Evolutionary conservation across 2,888 invertebrate species (phyloP), one percentile per base, ranked within the genome.

Genomic region (Tachina grossa): DNA sequence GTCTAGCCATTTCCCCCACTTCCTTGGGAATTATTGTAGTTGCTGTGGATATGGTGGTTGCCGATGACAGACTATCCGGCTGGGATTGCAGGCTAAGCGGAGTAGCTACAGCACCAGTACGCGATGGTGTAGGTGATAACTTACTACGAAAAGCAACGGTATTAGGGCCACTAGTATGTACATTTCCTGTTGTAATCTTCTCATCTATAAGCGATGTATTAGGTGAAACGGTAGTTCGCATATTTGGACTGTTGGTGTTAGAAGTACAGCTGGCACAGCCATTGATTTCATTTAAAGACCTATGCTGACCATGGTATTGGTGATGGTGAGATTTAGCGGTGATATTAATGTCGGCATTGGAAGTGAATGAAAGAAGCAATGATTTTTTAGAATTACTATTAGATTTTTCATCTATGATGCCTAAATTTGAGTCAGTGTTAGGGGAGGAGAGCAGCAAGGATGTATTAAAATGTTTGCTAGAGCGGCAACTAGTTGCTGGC

Each of bases 1-100:
- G 94, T 74, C 98, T 94, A 90, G 96, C 96, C 85, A 96, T 93
- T 92, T 94, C 92, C 92, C 91, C 71, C 92, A 90, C 83, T 77
- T 92, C 94, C 51, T 90, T 91, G 43, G 89, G 89, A 72, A 91
- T 88, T 88, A 90, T 89, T 19, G 91, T 90, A 9, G 93, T 93
- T 0, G 94, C 94, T 5, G 94, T 92, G 47, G 94, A 93, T 89
- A 93, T 92, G 83, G 93, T 90, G 71, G 91, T 90, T 45, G 86
- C 81, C 63, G 86, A 86, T 49, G 92, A 88, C 3, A 91, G 89
- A 75, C 91, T 92, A 22, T 89, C 91, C 2, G 90, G 90, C n/a
- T 93, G 86, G 47, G 87, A 76, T 66, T 83, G 66, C 39, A 69
- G 79, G 53, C 80, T 85, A 10, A 79, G 66, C 11, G 87, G 71